A percentile compares a stretch with the other conserved stretches of the same genome.
Conservation (phyloP, 2,113 vertebrate genomes). For the Gymnobelideus leadbeateri region DNA sequence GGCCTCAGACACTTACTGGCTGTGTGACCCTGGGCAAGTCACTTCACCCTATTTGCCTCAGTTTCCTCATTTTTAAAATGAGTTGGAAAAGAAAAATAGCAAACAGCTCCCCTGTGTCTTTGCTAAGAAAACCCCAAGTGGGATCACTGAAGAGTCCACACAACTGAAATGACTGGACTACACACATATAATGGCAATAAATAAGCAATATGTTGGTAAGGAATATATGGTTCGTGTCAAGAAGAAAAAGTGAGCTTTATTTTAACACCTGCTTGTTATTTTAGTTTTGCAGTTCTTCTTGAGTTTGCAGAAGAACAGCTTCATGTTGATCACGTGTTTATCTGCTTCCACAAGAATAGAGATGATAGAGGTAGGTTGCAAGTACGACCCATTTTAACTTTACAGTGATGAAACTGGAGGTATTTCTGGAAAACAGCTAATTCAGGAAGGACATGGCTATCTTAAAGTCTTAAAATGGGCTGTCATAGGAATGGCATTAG, state of each 20-base stretch:
- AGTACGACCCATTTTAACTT: rapidly evolving
- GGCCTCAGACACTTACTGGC: not conserved
- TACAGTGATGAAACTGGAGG: too few relatives aligned
- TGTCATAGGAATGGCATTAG: not conserved
- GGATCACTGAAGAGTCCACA: not conserved
- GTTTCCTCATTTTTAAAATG: not conserved
- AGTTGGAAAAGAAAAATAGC: not conserved
- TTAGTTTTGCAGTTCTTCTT: conserved; percentile 94
- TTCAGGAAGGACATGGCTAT: not conserved
- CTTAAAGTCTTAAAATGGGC: not conserved
- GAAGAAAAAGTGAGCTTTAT: not conserved
- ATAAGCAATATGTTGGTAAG: not conserved
- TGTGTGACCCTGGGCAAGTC: not conserved
- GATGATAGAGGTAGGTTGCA: conserved; percentile 93
- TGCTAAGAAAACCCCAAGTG: not conserved
- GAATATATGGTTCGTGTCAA: not conserved
- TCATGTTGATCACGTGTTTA: conserved; percentile 93
- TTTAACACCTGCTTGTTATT: rapidly evolving
- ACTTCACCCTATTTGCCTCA: not conserved
- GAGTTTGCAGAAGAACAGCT: conserved; percentile 98
- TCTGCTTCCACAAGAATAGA: conserved; percentile 97
- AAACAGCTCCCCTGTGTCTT: not conserved
- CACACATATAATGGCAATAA: not conserved
- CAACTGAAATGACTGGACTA: not conserved
- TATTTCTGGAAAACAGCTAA: not conserved